Percentiles rank a stretch among this genome's conserved stretches.
Evolutionary conservation across 2,888 invertebrate genomes (phyloP).

Genomic region (Erpobdella octoculata): DNA sequence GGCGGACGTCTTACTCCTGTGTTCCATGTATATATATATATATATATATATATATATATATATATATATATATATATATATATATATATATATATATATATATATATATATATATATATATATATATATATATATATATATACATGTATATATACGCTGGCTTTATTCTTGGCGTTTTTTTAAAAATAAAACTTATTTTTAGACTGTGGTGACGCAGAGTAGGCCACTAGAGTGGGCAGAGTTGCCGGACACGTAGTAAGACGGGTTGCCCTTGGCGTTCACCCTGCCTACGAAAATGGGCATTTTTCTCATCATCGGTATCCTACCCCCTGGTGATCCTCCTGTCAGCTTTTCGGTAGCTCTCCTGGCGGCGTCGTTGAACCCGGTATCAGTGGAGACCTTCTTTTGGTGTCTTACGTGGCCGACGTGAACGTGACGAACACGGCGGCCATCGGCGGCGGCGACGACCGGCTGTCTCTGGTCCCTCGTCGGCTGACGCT

Average conservation of each 20-base stretch:
- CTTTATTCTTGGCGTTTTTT: neutral
- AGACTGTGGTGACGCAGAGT: slow-evolving; percentile 14
- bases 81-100: slow-evolving; percentile 18
- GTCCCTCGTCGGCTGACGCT: neutral
- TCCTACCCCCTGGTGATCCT: neutral
- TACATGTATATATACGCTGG: neutral
- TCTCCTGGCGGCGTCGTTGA: neutral
- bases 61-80: slow-evolving; percentile 15
- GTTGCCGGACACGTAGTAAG: neutral
- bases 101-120: neutral
- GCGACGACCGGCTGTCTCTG: neutral
- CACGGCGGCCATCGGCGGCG: neutral
- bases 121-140: neutral
- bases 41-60: too few relatives aligned
- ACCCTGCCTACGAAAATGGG: slow-evolving; percentile 15
- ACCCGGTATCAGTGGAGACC: neutral
- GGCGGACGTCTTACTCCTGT: too few relatives aligned
- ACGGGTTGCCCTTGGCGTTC: slow-evolving; percentile 7
- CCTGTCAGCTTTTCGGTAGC: too few relatives aligned
- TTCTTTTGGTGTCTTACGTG: neutral
- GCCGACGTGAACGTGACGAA: neutral
- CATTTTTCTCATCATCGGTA: neutral
- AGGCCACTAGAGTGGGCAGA: slow-evolving; percentile 4
- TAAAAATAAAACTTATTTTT: neutral
- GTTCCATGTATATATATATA: too few relatives aligned